Conservation (phyloP, 2,888 invertebrate genomes). For the Gryllus longicercus region DNA sequence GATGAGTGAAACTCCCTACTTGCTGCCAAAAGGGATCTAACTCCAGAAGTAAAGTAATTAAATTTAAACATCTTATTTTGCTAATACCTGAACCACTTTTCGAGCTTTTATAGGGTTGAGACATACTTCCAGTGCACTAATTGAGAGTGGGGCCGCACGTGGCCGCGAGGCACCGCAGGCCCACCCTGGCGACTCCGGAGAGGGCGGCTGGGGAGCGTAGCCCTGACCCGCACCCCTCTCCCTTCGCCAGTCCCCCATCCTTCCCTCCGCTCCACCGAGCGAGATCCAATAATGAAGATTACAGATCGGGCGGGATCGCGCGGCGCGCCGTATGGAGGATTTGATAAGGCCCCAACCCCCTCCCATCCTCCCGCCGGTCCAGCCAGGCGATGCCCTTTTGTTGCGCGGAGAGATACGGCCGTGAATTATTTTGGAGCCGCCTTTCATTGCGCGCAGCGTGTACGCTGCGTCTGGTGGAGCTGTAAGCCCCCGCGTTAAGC, state of each 20-base stretch:
- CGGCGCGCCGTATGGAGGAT: neutral
- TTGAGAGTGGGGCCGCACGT: too few species aligned
- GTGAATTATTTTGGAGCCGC: neutral
- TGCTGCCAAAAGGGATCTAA: too few species aligned
- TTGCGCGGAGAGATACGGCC: slow-evolving; percentile 2
- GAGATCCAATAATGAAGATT: slow-evolving; percentile 1
- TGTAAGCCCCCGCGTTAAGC: neutral
- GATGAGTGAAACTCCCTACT: too few species aligned
- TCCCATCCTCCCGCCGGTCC: neutral
- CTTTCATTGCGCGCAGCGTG: neutral
- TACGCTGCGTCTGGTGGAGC: neutral
- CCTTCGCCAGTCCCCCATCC: neutral
- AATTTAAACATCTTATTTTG: too few species aligned
- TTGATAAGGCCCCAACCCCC: neutral
- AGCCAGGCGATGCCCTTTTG: neutral
- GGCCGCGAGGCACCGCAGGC: too few species aligned
- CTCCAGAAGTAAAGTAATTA: too few species aligned
- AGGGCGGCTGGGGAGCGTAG: neutral
- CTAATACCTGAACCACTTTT: too few species aligned
- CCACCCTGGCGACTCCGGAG: too few species aligned
- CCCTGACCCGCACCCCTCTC: neutral
- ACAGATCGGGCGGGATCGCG: neutral
- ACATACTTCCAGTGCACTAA: too few species aligned
- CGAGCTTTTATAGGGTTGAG: too few species aligned
- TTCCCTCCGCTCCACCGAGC: neutral